Percentiles rank a stretch among this genome's conserved stretches.
These are phyloP conservation scores for Corvus cornix DNA, from an alignment of 2,113 vertebrate genomes.

Conservation along the genomic window DNA sequence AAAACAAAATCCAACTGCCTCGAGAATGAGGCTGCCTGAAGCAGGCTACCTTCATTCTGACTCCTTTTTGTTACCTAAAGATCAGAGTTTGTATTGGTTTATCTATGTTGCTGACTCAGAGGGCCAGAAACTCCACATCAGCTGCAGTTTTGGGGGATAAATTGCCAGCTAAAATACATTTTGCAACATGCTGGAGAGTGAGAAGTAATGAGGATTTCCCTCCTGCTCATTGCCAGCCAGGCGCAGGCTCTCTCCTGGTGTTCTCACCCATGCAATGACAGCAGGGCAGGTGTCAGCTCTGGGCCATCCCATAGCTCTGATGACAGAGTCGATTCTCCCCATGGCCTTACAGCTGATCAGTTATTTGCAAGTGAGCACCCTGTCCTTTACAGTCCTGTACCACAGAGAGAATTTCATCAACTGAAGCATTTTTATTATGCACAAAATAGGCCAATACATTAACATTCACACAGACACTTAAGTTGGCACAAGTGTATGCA, in stretches of 20 bases:
- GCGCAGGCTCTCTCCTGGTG: not conserved
- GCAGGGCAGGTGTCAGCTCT: not conserved
- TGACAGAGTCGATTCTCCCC: not conserved
- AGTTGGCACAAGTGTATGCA: not conserved
- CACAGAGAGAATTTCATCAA: not conserved
- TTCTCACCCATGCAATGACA: not conserved
- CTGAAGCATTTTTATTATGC: not conserved
- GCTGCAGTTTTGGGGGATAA: not conserved
- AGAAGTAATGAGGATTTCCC: not conserved
- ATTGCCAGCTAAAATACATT: not conserved
- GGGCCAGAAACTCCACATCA: not conserved
- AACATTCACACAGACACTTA: not conserved
- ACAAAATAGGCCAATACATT: not conserved
- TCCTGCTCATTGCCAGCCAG: not conserved
- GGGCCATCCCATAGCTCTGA: not conserved
- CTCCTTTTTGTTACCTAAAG: not conserved
- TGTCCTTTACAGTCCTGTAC: not conserved
- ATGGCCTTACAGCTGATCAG: not conserved
- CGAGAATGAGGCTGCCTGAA: not conserved
- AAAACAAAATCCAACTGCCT: not conserved
- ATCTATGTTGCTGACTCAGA: not conserved
- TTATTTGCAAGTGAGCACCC: not conserved
- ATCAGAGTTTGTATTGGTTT: not conserved
- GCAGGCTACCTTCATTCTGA: not conserved
- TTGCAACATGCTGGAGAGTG: not conserved